Evolutionary conservation across 2,797 vertebrate genomes (phyloP).

Genomic region (Chrosomus eos): DNA sequence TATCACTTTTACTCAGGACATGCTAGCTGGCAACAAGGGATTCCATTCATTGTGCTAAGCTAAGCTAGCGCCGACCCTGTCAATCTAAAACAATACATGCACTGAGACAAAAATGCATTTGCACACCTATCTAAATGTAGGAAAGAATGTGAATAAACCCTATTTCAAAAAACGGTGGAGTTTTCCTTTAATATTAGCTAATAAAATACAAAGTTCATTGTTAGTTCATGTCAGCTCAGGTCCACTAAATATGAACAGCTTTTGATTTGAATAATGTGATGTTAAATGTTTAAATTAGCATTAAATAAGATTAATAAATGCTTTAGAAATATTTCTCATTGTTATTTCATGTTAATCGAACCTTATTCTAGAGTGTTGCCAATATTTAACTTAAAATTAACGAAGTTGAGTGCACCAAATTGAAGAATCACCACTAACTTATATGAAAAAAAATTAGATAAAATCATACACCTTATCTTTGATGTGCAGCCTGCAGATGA

Average conservation of each 20-base stretch:
- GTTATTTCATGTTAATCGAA: not conserved
- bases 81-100: no score
- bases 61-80: no score
- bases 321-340: not conserved
- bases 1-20: no score
- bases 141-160: no score
- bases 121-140: no score
- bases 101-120: no score
- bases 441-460: not conserved
- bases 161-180: no score
- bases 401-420: not conserved
- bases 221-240: not conserved
- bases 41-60: no score
- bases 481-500: conserved; percentile 85
- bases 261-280: not conserved
- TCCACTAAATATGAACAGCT: not conserved
- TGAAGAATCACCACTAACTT: not conserved
- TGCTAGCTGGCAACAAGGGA: no score
- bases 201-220: not conserved
- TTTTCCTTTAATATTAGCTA: no score
- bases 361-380: not conserved
- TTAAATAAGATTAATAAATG: not conserved
- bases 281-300: not conserved
- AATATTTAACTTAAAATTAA: no score
- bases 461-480: conserved; percentile 85